Evolutionary conservation across 1,140 invertebrate species (phyloP).

Genomic region (Danaus plexippus): DNA sequence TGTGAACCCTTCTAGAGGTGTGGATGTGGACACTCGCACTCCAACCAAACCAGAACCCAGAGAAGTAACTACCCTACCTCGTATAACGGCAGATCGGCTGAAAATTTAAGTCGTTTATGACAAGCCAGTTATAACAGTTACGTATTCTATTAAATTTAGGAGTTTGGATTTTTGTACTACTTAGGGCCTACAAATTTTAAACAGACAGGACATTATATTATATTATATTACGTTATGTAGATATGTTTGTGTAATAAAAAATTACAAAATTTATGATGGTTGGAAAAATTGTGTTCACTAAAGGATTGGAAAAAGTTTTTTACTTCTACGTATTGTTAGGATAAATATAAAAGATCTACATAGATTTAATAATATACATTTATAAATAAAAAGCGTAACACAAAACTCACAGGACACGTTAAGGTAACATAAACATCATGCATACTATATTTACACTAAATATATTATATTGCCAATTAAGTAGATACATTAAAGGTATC

Average conservation of each 20-base stretch:
- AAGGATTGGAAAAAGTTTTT: no score
- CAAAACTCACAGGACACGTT: conserved; percentile 66
- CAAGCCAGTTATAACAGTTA: no score
- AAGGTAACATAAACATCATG: conserved; percentile 47
- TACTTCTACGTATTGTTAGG: no score
- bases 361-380: conserved; percentile 12
- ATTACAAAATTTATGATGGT: no score
- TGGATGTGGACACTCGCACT: conserved; percentile 92
- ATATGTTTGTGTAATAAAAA: no score
- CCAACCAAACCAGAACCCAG: conserved; percentile 94
- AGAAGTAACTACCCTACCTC: conserved; percentile 92
- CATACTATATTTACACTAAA: conserved; percentile 31
- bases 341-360: no score
- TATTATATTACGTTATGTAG: no score
- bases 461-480: conserved; percentile 33
- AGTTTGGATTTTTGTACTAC: no score
- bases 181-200: no score
- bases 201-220: no score
- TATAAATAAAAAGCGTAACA: conserved; percentile 65
- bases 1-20: conserved; percentile 93
- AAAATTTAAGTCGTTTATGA: conserved; percentile 16
- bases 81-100: conserved; percentile 96
- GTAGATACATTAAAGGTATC: conserved; percentile 29
- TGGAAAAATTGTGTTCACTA: no score
- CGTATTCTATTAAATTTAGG: no score